Evolutionary conservation across 2,797 vertebrate species (phyloP).

Genomic region (Vireo griseus): DNA sequence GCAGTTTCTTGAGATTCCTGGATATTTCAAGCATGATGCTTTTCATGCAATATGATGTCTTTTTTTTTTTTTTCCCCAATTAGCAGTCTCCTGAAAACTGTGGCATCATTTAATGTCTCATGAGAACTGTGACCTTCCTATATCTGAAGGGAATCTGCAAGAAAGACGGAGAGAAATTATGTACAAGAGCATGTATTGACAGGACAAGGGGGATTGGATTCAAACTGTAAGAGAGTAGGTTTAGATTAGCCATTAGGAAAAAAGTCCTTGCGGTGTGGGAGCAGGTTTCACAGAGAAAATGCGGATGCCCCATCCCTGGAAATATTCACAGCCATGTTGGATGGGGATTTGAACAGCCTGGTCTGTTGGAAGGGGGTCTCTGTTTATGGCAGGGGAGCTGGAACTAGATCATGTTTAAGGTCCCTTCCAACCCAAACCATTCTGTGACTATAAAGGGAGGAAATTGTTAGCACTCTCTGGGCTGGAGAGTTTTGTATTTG

Average conservation of each 20-base stretch:
- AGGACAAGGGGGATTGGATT: neutral
- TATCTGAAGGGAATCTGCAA: fast-evolving
- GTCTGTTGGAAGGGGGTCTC: neutral
- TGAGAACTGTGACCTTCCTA: neutral
- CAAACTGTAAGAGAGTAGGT: neutral
- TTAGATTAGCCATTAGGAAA: neutral
- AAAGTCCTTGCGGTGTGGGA: fast-evolving
- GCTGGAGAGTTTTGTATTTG: neutral
- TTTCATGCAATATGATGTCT: too few species aligned
- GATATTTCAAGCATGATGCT: neutral
- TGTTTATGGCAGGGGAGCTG: neutral
- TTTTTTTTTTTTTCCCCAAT: too few species aligned
- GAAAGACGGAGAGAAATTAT: neutral
- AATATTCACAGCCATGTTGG: neutral
- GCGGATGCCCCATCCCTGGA: neutral
- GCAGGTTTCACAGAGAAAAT: neutral
- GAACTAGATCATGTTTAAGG: neutral
- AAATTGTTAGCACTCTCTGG: neutral
- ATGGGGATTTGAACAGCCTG: neutral
- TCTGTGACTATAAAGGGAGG: neutral
- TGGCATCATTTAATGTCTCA: neutral
- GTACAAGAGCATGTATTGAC: neutral
- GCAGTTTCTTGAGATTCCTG: neutral
- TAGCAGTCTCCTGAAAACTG: neutral
- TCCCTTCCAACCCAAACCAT: too few species aligned